Evolutionary conservation across 1,140 invertebrate species (phyloP), one percentile per base, ranked within the genome.

Genomic region (Oryctes rhinoceros): DNA sequence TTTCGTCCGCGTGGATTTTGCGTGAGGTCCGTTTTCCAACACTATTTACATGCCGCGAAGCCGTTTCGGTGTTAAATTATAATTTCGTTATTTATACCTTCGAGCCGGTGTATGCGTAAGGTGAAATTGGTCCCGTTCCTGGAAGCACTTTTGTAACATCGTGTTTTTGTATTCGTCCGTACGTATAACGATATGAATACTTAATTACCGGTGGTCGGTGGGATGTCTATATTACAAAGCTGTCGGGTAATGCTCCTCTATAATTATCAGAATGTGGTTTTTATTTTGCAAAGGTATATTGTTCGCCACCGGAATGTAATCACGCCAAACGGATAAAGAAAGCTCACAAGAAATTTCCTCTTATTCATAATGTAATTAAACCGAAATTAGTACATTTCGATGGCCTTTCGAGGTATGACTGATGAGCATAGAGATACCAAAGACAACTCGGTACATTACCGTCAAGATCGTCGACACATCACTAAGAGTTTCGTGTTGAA

Each of bases 61-160:
- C 65, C 65, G 65, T 71, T 71, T 71, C 65, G 65, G 65, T 71
- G 65, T 71, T 71, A 71, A 71, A 71, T 71, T 71, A 71, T 71
- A 71, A 71, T 71, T 71, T 71, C 20, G 65, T 71, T 71, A 71
- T 71, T 71, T 71, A 71, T 71, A 71, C 65, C 65, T 71, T 18
- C 18, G 65, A 35, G 13, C 35, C 53, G 53, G 15, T 62, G 65
- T 71, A 24, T 71, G 65, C 65, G 65, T 71, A 71, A 71, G 24
- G 24, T 71, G 65, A 71, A 71, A 71, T 71, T 71, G 65, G 65
- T 71, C 20, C 65, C 65, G 24, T 71, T 71, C 65, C 65, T 71
- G 65, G 65, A 71, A 71, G 65, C 65, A 71, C 65, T 71, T 71
- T 71, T 35, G 15, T 71, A 71, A 71, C 65, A 10, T 71, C 65